phyloP scores from a whole-genome alignment of 1,140 invertebrate species.

The Papilio aristodemus region DNA sequence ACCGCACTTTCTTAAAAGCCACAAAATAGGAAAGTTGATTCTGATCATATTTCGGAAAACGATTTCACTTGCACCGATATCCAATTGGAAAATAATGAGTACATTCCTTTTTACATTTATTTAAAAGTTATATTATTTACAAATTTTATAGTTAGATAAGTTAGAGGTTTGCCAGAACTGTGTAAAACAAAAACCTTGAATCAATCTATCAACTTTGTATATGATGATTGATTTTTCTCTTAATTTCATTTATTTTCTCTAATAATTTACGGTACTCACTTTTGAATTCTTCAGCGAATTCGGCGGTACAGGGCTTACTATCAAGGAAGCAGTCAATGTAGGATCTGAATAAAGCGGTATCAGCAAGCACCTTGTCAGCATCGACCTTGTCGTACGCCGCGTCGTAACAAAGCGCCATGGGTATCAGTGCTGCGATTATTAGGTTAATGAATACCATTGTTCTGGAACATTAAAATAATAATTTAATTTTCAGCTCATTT shows the following conservation, averaged over 20 bases:
- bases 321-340: constrained; percentile 86
- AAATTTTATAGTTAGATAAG: no score
- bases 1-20: neutral
- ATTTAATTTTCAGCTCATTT: no score
- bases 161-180: no score
- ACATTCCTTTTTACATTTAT: neutral
- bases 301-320: constrained; percentile 84
- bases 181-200: no score
- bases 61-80: neutral
- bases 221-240: no score
- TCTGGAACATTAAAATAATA: constrained; percentile 1
- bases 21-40: neutral
- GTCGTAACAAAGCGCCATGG: constrained; percentile 51
- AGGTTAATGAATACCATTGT: constrained; percentile 39
- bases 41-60: neutral
- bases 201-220: no score
- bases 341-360: constrained; percentile 82
- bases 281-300: constrained; percentile 84
- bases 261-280: constrained; percentile 83
- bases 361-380: constrained; percentile 84
- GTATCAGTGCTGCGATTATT: constrained; percentile 36
- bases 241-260: no score
- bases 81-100: neutral
- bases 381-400: constrained; percentile 82
- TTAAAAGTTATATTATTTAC: neutral